Percentiles rank a stretch among this genome's conserved stretches.
Conservation (phyloP, 2,888 invertebrate species). For the Drosophila nr. fundita region DNA sequence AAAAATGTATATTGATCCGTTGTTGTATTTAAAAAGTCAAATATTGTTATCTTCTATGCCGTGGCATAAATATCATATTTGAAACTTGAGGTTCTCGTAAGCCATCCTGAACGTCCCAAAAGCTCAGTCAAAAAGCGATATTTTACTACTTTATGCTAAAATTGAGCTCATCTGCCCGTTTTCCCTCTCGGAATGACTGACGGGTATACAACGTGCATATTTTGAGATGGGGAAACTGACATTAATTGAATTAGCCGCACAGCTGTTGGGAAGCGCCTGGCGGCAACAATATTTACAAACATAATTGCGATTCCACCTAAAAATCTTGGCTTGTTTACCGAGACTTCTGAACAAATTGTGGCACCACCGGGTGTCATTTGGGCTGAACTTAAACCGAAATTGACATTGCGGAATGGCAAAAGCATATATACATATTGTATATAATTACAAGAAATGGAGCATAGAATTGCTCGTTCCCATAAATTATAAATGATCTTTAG, state of each 20-base stretch:
- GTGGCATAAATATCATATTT: background rate
- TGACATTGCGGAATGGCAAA: background rate
- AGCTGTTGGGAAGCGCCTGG: conserved; percentile 20
- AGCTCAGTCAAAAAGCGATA: too few relatives aligned
- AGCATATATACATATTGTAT: background rate
- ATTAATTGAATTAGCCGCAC: conserved; percentile 30
- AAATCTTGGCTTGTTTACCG: conserved; percentile 10
- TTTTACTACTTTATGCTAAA: background rate
- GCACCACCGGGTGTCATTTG: conserved; percentile 60
- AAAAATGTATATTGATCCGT: background rate
- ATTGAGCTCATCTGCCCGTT: too few relatives aligned
- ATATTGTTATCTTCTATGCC: background rate
- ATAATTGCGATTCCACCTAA: conserved; percentile 1
- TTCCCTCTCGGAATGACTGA: background rate
- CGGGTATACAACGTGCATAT: background rate
- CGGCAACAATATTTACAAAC: conserved; percentile 2
- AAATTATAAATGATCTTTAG: background rate
- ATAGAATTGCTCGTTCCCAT: background rate
- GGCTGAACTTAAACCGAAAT: conserved; percentile 43
- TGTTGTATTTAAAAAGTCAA: background rate
- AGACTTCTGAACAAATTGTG: conserved; percentile 49
- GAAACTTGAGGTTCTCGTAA: background rate
- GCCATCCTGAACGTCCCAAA: background rate
- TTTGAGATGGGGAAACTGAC: conserved; percentile 12
- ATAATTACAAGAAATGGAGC: background rate